phyloP scores from a whole-genome alignment of 2,797 vertebrate genomes.

The Phoxinus dragarum region DNA sequence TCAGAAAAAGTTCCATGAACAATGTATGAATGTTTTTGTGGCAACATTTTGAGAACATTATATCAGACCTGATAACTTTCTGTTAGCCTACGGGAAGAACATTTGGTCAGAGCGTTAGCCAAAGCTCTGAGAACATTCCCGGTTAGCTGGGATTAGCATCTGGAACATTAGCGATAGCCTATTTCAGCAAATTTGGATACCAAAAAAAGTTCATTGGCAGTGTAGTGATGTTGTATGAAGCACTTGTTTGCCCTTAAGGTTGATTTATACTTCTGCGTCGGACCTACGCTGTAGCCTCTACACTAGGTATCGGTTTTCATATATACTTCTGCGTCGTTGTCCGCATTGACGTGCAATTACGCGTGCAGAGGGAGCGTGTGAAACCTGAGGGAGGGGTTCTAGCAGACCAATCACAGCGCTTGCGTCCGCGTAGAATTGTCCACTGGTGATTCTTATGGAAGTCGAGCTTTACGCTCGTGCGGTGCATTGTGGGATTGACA shows the following conservation, averaged over 20 bases:
- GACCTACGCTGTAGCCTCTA: no score
- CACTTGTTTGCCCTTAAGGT: not conserved
- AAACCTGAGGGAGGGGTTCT: no score
- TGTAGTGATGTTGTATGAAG: not conserved
- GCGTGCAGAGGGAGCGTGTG: no score
- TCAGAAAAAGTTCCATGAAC: not conserved
- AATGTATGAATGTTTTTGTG: not conserved
- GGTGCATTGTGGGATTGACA: no score
- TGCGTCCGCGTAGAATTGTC: no score
- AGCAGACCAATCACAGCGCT: no score
- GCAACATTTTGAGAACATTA: not conserved
- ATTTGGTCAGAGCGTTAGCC: not conserved
- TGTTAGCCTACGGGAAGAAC: not conserved
- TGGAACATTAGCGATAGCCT: not conserved
- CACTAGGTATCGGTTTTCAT: no score
- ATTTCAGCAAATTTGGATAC: not conserved
- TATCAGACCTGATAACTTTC: not conserved
- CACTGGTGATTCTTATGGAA: no score
- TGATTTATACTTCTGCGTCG: no score
- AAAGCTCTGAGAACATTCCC: not conserved
- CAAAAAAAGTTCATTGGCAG: not conserved
- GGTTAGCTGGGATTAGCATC: not conserved
- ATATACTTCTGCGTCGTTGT: no score
- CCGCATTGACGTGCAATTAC: no score
- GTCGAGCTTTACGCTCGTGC: no score